Percentiles rank a stretch among this genome's conserved stretches.
Evolutionary conservation across 2,888 invertebrate genomes (phyloP).

Genomic region (Erebia aethiops): DNA sequence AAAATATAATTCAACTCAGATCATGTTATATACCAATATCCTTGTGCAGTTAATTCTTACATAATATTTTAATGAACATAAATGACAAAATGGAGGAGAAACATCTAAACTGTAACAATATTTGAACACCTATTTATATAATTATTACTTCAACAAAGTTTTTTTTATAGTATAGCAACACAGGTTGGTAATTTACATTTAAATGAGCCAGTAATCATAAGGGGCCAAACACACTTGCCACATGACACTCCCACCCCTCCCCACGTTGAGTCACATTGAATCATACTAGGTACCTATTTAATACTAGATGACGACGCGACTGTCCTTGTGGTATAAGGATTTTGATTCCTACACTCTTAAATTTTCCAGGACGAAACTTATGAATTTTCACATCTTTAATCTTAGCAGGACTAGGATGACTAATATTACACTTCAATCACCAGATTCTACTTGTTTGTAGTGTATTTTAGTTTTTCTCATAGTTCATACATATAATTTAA

Average conservation of each 20-base stretch:
- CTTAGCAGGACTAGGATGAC: no score
- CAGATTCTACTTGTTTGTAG: no score
- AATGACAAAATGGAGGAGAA: conserved; percentile 68
- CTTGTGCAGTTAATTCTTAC: conserved; percentile 79
- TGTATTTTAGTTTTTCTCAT: no score
- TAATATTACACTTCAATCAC: no score
- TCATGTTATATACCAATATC: conserved; percentile 80
- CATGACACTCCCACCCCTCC: neutral
- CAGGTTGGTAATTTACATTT: conserved; percentile 71
- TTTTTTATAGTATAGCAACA: conserved; percentile 68
- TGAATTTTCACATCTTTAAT: no score
- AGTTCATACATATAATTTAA: no score
- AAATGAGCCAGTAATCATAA: conserved; percentile 74
- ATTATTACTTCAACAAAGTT: conserved; percentile 77
- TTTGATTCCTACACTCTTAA: no score
- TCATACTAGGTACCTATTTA: no score
- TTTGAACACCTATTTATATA: conserved; percentile 80
- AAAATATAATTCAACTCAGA: conserved; percentile 82
- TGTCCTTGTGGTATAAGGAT: no score
- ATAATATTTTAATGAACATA: conserved; percentile 61
- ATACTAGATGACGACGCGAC: no score
- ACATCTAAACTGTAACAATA: conserved; percentile 81
- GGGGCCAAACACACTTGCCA: neutral
- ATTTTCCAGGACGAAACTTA: no score
- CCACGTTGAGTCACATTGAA: neutral